These are phyloP conservation scores for Chelon labrosus DNA, from an alignment of 2,797 vertebrate genomes.

Conservation along the genomic window DNA sequence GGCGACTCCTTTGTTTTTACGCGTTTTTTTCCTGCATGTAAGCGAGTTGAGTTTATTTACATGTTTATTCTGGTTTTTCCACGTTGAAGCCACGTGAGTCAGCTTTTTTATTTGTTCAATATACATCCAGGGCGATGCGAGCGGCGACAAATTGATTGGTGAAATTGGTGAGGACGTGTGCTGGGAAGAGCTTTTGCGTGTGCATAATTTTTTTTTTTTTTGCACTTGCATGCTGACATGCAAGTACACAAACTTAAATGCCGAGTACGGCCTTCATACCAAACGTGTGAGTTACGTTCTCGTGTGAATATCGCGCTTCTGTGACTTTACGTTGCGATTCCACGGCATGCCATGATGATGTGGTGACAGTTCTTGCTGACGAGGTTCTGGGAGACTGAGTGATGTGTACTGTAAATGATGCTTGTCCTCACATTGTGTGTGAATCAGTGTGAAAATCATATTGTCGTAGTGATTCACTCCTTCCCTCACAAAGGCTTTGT, in stretches of 20 bases:
- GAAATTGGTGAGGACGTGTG: too few species aligned
- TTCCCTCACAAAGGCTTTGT: slow-evolving; percentile 50
- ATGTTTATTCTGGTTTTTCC: too few species aligned
- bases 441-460: slow-evolving; percentile 60
- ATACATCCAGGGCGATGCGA: too few species aligned
- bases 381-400: background rate
- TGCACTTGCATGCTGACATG: background rate
- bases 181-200: too few species aligned
- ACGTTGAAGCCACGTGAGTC: too few species aligned
- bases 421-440: slow-evolving; percentile 8
- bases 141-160: too few species aligned
- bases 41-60: too few species aligned
- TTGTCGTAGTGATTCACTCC: slow-evolving; percentile 64
- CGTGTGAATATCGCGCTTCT: slow-evolving; percentile 32
- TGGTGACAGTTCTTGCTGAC: slow-evolving; percentile 49
- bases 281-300: slow-evolving; percentile 12
- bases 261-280: too few species aligned
- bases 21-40: too few species aligned
- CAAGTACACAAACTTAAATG: background rate
- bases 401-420: slow-evolving; percentile 28
- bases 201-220: too few species aligned
- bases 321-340: slow-evolving; percentile 44
- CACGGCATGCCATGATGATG: slow-evolving; percentile 4
- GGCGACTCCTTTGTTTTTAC: too few species aligned
- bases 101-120: too few species aligned